These are phyloP conservation scores for Pteropus alecto DNA, from an alignment of 2,113 vertebrate species.

Conservation along the genomic window DNA sequence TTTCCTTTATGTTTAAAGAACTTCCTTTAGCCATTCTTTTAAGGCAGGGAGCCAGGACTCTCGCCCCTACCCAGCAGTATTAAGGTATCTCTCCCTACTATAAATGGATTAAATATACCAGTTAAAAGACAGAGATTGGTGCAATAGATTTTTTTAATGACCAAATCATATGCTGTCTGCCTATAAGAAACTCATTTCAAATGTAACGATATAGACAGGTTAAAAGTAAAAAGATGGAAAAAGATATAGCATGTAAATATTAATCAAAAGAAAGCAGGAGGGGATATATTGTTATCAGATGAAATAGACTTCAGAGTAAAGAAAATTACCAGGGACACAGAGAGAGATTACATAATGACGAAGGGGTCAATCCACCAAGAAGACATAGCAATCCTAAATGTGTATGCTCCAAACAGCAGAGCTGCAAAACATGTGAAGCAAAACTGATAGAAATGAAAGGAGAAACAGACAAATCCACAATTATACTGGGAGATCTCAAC, in stretches of 20 bases:
- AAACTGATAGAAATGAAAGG: background rate
- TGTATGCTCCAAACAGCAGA: background rate
- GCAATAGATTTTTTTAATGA: background rate
- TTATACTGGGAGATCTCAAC: background rate
- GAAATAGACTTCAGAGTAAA: background rate
- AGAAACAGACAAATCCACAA: background rate
- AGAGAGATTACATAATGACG: background rate
- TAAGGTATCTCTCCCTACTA: background rate
- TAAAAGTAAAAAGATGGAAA: background rate
- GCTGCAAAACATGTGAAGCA: background rate
- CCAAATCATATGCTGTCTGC: background rate
- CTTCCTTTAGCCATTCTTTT: background rate
- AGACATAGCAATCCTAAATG: background rate
- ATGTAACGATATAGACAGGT: background rate
- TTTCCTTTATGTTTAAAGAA: background rate
- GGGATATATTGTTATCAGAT: background rate
- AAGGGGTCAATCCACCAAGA: background rate
- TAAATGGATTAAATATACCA: background rate
- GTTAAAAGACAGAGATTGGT: background rate
- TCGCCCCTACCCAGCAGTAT: background rate
- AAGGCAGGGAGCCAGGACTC: background rate
- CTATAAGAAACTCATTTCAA: background rate
- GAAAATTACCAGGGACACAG: background rate
- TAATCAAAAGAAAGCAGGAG: background rate
- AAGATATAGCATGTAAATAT: background rate